Percentiles rank a stretch among this genome's conserved stretches.
phyloP scores from a whole-genome alignment of 2,113 vertebrate genomes.

The Chlamydotis undulata region DNA sequence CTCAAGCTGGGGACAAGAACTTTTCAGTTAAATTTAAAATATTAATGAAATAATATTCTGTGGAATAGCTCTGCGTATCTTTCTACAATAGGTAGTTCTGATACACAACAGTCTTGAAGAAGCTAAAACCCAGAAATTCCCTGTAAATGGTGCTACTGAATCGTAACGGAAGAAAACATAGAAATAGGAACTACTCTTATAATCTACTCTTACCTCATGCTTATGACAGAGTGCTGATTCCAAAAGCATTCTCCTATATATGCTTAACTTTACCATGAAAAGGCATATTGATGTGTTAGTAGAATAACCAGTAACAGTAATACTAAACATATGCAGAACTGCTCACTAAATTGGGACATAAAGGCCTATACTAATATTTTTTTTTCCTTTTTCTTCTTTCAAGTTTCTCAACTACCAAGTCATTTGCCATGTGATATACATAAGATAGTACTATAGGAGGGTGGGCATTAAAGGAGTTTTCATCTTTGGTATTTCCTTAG shows the following conservation, averaged over 20 bases:
- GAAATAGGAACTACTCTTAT: background rate
- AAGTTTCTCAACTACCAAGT: background rate
- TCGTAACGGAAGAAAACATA: background rate
- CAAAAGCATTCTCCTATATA: background rate
- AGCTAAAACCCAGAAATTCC: background rate
- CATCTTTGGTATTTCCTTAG: background rate
- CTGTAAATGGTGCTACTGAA: fast-evolving
- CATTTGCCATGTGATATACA: background rate
- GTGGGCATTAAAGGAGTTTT: background rate
- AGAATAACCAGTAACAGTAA: background rate
- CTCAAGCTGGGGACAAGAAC: background rate
- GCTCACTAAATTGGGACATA: background rate
- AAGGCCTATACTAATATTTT: background rate
- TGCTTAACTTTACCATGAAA: background rate
- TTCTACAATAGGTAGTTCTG: background rate
- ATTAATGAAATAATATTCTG: background rate
- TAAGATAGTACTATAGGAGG: background rate
- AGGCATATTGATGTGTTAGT: background rate
- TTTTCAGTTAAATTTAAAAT: background rate
- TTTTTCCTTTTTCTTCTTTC: background rate
- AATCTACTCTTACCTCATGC: background rate
- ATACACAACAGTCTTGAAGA: background rate
- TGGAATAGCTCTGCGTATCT: background rate
- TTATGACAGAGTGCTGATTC: background rate
- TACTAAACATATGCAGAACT: background rate